phyloP scores from a whole-genome alignment of 2,888 invertebrate genomes.

The Norana najaformis region DNA sequence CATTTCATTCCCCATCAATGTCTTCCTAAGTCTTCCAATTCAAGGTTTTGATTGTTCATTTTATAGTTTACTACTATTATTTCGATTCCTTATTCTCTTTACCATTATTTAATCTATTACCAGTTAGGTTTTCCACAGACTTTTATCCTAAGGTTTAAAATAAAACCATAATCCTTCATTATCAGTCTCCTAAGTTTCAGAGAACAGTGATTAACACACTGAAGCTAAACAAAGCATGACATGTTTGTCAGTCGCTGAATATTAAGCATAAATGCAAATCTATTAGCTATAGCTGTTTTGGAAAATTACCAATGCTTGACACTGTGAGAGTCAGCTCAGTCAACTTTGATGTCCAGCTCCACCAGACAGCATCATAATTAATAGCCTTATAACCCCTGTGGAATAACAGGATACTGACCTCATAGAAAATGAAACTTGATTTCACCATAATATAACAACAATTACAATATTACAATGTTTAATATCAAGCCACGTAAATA shows the following conservation, averaged over 20 bases:
- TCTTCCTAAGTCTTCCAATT: neutral
- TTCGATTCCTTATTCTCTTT: too few species aligned
- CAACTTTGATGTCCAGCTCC: neutral
- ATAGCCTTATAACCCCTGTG: neutral
- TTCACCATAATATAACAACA: neutral
- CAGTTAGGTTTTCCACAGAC: too few species aligned
- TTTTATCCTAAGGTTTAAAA: too few species aligned
- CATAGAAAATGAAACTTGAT: neutral
- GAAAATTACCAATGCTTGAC: neutral
- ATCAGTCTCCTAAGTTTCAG: neutral
- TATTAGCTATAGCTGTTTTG: too few species aligned
- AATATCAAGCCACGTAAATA: neutral
- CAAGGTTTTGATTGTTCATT: neutral
- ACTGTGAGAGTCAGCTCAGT: neutral
- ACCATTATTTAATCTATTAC: too few species aligned
- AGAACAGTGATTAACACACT: neutral
- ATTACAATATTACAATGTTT: neutral
- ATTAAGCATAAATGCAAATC: neutral
- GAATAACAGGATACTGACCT: neutral
- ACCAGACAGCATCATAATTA: neutral
- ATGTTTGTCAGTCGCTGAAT: neutral
- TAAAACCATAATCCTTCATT: too few species aligned
- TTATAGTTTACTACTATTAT: neutral
- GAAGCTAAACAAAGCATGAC: neutral
- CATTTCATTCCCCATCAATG: neutral